Percentiles rank a stretch among this genome's conserved stretches.
These are phyloP conservation scores for Cyclophora albipunctata DNA, from an alignment of 2,888 invertebrate genomes.

Conservation along the genomic window DNA sequence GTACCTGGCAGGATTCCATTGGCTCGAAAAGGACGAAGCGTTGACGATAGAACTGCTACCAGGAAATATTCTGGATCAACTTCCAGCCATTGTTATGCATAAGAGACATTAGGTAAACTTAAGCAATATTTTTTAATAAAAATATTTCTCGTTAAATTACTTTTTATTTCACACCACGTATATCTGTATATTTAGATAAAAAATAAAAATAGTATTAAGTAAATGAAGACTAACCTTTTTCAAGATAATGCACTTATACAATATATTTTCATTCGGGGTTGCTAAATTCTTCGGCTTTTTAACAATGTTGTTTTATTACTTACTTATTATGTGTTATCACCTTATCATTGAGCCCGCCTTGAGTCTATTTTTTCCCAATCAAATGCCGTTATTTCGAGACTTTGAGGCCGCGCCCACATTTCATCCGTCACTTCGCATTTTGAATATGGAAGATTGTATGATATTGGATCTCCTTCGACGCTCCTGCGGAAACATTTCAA, in stretches of 20 bases:
- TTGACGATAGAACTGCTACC: slow-evolving; percentile 86
- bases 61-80: slow-evolving; percentile 78
- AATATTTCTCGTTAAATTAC: no score
- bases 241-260: no score
- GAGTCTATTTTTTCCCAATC: slow-evolving; percentile 12
- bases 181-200: no score
- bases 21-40: slow-evolving; percentile 81
- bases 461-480: slow-evolving; percentile 61
- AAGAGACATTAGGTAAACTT: slow-evolving; percentile 30
- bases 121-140: slow-evolving; percentile 1
- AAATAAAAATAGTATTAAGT: no score
- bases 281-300: no score
- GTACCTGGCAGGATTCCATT: slow-evolving; percentile 84
- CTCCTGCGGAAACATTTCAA: slow-evolving; percentile 37
- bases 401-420: slow-evolving; percentile 52
- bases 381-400: slow-evolving; percentile 42
- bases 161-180: no score
- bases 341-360: no score
- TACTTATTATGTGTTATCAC: no score
- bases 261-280: no score
- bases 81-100: slow-evolving; percentile 79
- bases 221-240: no score
- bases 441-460: slow-evolving; percentile 55
- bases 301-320: no score
- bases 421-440: slow-evolving; percentile 53